phyloP scores from a whole-genome alignment of 2,797 vertebrate species.

The Mormyrops boulengeri region DNA sequence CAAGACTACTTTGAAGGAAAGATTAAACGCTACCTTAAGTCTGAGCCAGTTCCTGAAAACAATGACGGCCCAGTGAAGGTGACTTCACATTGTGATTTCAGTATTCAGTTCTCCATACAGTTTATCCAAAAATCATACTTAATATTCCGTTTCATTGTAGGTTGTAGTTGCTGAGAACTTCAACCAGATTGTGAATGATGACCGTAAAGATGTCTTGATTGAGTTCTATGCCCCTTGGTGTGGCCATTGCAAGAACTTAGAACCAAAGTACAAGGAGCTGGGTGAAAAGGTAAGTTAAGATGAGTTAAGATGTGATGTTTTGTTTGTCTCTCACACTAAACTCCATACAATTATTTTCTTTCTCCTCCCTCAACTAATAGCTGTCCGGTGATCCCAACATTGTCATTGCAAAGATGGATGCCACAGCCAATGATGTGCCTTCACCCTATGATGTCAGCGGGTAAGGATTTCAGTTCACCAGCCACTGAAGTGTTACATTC shows the following conservation, averaged over 20 bases:
- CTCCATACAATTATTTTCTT: neutral
- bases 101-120: neutral
- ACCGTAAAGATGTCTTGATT: conserved; percentile 89
- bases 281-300: conserved; percentile 80
- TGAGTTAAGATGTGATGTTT: neutral
- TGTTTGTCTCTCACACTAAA: neutral
- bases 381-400: conserved; percentile 79
- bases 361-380: conserved; percentile 47
- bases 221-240: conserved; percentile 99
- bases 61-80: conserved; percentile 61
- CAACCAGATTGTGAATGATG: conserved; percentile 80
- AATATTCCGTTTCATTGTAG: conserved; percentile 33
- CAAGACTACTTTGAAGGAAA: conserved; percentile 60
- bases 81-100: neutral
- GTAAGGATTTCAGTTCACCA: conserved; percentile 57
- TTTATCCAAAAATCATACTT: neutral
- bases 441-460: conserved; percentile 91
- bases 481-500: neutral
- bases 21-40: conserved; percentile 63
- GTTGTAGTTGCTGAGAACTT: conserved; percentile 70
- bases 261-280: conserved; percentile 91
- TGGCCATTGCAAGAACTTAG: conserved; percentile 95
- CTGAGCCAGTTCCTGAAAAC: conserved; percentile 59
- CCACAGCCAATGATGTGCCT: conserved; percentile 96
- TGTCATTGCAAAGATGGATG: conserved; percentile 96